phyloP scores from a whole-genome alignment of 2,113 vertebrate genomes.

The Brienomyrus longianalis region DNA sequence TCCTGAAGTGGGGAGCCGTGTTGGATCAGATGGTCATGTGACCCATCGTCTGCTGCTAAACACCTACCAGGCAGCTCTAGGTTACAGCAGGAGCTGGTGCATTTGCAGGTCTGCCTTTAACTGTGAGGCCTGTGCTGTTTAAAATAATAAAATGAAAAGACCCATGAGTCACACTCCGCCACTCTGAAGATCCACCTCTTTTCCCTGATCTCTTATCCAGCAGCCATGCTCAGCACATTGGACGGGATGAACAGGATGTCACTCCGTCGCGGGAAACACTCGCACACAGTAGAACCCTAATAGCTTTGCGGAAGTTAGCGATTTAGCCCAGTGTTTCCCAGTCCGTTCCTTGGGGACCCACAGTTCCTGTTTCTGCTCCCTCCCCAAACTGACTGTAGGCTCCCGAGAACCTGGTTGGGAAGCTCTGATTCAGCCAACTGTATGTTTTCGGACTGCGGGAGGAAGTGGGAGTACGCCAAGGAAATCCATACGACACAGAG shows the following conservation, averaged over 20 bases:
- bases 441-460: background rate
- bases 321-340: background rate
- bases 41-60: background rate
- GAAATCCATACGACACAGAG: background rate
- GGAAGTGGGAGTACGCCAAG: background rate
- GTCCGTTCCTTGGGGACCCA: background rate
- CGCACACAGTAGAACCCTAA: background rate
- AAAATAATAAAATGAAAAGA: background rate
- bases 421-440: background rate
- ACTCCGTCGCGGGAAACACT: background rate
- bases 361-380: background rate
- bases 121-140: background rate
- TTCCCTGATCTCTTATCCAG: background rate
- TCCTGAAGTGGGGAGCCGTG: background rate
- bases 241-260: background rate
- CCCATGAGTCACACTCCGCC: background rate
- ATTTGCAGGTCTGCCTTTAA: background rate
- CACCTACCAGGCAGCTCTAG: background rate
- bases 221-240: background rate
- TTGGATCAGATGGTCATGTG: background rate
- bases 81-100: background rate
- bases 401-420: background rate
- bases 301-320: background rate
- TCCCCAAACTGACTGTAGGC: background rate
- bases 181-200: background rate